Evolutionary conservation across 2,797 vertebrate species (phyloP).

Genomic region (Urosaurus nigricauda): DNA sequence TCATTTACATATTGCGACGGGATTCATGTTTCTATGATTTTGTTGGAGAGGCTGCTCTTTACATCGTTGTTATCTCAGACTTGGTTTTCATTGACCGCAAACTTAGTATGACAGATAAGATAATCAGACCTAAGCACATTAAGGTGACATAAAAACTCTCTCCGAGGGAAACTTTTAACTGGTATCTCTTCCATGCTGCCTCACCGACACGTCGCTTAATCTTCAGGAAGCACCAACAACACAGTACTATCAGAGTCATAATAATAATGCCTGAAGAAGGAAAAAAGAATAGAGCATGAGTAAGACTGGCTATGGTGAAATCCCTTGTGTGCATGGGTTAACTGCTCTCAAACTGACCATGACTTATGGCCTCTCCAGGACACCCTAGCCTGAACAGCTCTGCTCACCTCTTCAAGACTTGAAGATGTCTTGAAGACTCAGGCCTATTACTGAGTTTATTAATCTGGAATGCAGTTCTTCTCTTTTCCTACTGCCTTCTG

Average conservation of each 20-base stretch:
- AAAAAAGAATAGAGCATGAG: background rate
- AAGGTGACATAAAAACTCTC: conserved; percentile 13
- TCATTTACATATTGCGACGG: too few species aligned
- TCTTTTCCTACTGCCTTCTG: too few species aligned
- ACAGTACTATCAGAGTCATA: background rate
- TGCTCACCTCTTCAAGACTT: too few species aligned
- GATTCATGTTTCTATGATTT: background rate
- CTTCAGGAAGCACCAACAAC: background rate
- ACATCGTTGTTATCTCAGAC: too few species aligned
- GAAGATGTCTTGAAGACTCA: too few species aligned
- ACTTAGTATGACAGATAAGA: background rate
- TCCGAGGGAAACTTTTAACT: rapidly evolving
- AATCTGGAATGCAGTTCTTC: too few species aligned
- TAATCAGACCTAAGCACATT: background rate
- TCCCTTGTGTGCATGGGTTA: background rate
- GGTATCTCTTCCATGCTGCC: background rate
- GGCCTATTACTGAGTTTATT: too few species aligned
- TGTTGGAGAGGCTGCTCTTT: too few species aligned
- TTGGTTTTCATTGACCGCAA: background rate
- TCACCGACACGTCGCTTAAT: rapidly evolving
- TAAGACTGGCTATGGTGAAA: too few species aligned
- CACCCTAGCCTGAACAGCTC: too few species aligned
- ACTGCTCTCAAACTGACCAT: too few species aligned
- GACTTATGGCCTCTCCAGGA: too few species aligned
- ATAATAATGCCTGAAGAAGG: background rate